Evolutionary conservation across 2,888 invertebrate genomes (phyloP).

Genomic region (Epistrophella euchroma): DNA sequence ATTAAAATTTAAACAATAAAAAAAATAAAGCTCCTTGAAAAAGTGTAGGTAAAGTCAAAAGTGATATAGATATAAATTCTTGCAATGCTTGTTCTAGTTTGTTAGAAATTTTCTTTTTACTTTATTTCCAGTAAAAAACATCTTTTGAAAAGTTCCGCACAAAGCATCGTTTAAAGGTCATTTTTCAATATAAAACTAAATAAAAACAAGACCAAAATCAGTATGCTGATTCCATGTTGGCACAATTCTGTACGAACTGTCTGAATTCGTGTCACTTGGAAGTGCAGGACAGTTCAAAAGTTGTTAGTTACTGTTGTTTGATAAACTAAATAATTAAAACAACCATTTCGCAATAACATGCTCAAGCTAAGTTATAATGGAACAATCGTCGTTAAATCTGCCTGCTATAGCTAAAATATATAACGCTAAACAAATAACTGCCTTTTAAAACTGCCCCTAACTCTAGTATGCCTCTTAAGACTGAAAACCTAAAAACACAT

Average conservation of each 20-base stretch:
- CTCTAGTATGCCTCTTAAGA: conserved; percentile 49
- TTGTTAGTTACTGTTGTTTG: conserved; percentile 57
- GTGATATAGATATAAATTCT: background rate
- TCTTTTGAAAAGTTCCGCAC: conserved; percentile 80
- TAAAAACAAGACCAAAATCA: conserved; percentile 56
- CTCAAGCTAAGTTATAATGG: conserved; percentile 73
- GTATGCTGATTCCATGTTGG: conserved; percentile 81
- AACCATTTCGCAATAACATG: conserved; percentile 33
- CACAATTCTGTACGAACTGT: conserved; percentile 82
- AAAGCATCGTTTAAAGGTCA: conserved; percentile 81
- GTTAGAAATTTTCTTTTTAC: conserved; percentile 76
- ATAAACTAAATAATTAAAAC: conserved; percentile 26
- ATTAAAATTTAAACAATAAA: background rate
- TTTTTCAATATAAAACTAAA: background rate
- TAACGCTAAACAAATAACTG: conserved; percentile 57
- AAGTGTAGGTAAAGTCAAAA: conserved; percentile 27
- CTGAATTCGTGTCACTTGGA: conserved; percentile 80
- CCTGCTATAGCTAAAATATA: conserved; percentile 41
- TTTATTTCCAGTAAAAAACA: conserved; percentile 77
- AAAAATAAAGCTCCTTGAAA: conserved; percentile 12
- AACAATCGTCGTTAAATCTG: conserved; percentile 67
- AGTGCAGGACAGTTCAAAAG: conserved; percentile 78
- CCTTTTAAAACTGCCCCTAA: conserved; percentile 59
- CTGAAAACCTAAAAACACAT: conserved; percentile 36
- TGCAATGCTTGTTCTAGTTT: conserved; percentile 79